Evolutionary conservation across 2,888 invertebrate species (phyloP).

Genomic region (Petrophora chlorosata): DNA sequence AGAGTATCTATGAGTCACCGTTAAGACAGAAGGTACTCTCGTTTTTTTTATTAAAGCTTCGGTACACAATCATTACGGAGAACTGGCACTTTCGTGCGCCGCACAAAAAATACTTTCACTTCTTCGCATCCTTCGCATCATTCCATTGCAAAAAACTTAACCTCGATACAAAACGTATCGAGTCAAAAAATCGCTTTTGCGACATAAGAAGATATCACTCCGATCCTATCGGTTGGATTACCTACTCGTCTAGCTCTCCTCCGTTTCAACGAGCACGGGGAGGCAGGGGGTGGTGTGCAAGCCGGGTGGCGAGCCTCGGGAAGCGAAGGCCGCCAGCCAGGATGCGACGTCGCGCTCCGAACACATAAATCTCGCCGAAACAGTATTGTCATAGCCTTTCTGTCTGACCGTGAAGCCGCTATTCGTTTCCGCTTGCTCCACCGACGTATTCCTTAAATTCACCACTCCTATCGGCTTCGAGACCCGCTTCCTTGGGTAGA

Average conservation of each 20-base stretch:
- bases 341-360: slow-evolving; percentile 83
- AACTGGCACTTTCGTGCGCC: slow-evolving; percentile 61
- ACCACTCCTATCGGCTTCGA: slow-evolving; percentile 85
- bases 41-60: slow-evolving; percentile 41
- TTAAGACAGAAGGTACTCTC: too few species aligned
- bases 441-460: slow-evolving; percentile 84
- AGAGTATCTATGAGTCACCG: too few species aligned
- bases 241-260: slow-evolving; percentile 67
- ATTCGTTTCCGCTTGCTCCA: slow-evolving; percentile 75
- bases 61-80: slow-evolving; percentile 44
- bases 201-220: slow-evolving; percentile 47
- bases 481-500: slow-evolving; percentile 86
- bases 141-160: slow-evolving; percentile 72
- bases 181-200: slow-evolving; percentile 37
- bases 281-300: slow-evolving; percentile 71
- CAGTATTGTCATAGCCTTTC: slow-evolving; percentile 85
- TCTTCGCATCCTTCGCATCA: slow-evolving; percentile 70
- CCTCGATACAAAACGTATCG: slow-evolving; percentile 54
- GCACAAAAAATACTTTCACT: slow-evolving; percentile 74
- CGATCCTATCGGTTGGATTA: slow-evolving; percentile 46
- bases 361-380: slow-evolving; percentile 84
- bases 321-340: slow-evolving; percentile 85
- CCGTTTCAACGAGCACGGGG: slow-evolving; percentile 85
- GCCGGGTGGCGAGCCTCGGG: slow-evolving; percentile 67
- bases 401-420: slow-evolving; percentile 84